Evolutionary conservation across 2,113 vertebrate species (phyloP).

Genomic region (Protomyctophum bolini): DNA sequence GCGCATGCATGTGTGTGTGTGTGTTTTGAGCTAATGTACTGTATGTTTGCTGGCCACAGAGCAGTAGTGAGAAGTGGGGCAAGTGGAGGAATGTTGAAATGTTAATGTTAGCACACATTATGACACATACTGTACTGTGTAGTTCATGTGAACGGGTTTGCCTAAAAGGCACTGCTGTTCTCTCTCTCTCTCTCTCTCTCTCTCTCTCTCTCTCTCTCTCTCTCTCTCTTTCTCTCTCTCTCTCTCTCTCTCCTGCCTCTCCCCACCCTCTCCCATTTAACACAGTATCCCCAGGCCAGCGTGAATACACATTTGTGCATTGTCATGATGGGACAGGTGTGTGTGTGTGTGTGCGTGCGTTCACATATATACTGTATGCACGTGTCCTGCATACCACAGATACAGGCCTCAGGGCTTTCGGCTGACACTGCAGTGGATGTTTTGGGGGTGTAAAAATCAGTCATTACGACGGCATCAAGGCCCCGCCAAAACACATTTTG

Average conservation of each 20-base stretch:
- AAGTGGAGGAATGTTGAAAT: slow-evolving; percentile 42
- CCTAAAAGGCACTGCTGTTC: slow-evolving; percentile 15
- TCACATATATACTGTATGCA: too few relatives aligned
- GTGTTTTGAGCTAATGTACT: too few relatives aligned
- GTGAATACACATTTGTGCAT: too few relatives aligned
- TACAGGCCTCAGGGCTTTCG: background rate
- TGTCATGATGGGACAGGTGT: background rate
- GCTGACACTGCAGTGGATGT: slow-evolving; percentile 4
- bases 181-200: too few relatives aligned
- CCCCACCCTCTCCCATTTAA: background rate
- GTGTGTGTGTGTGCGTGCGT: background rate
- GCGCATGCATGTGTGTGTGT: slow-evolving; percentile 31
- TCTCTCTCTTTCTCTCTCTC: too few relatives aligned
- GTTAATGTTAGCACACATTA: slow-evolving; percentile 40
- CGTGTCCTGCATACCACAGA: background rate
- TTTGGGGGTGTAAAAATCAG: too few relatives aligned
- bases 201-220: slow-evolving; percentile 1
- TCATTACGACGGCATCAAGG: too few relatives aligned
- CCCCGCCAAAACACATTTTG: too few relatives aligned
- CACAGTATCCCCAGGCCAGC: background rate
- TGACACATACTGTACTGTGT: slow-evolving; percentile 40
- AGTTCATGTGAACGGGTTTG: slow-evolving; percentile 46
- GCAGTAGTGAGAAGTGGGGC: slow-evolving; percentile 37
- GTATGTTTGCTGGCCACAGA: slow-evolving; percentile 39
- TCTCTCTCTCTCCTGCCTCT: slow-evolving; percentile 14